Percentiles rank a stretch among this genome's conserved stretches.
Evolutionary conservation across 2,888 invertebrate species (phyloP).

Genomic region (Plebejus anna): DNA sequence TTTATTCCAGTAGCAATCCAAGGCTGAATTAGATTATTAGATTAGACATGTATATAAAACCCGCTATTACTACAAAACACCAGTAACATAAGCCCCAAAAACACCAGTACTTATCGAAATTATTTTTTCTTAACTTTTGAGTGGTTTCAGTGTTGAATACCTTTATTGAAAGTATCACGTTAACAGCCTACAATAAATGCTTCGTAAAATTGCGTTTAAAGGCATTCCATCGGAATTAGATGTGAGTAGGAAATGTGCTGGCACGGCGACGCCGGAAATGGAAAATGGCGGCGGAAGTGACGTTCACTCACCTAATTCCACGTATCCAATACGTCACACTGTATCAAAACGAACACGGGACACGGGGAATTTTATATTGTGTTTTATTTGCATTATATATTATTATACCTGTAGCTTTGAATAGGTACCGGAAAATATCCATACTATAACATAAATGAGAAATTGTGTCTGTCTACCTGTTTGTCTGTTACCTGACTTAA

Average conservation of each 20-base stretch:
- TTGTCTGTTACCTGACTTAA: too few relatives aligned
- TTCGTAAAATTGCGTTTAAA: slow-evolving; percentile 1
- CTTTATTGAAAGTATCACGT: background rate
- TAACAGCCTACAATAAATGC: background rate
- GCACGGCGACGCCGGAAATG: slow-evolving; percentile 17
- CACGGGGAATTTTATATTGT: background rate
- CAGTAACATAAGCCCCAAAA: too few relatives aligned
- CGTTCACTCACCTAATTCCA: slow-evolving; percentile 18
- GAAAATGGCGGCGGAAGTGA: slow-evolving; percentile 6
- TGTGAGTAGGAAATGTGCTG: slow-evolving; percentile 15
- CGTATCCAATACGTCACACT: slow-evolving; percentile 5
- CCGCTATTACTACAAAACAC: too few relatives aligned
- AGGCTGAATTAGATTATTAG: too few relatives aligned
- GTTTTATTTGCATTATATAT: too few relatives aligned
- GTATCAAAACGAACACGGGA: background rate
- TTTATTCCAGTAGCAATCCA: too few relatives aligned
- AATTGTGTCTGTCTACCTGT: too few relatives aligned
- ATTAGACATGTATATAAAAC: too few relatives aligned
- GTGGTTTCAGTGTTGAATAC: background rate
- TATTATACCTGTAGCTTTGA: too few relatives aligned
- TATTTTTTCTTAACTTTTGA: background rate
- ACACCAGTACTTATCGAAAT: too few relatives aligned
- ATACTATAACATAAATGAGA: too few relatives aligned
- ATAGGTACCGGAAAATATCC: too few relatives aligned
- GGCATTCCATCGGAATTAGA: background rate